phyloP scores from a whole-genome alignment of 2,113 vertebrate genomes.

The Poeciliopsis turrubarensis region DNA sequence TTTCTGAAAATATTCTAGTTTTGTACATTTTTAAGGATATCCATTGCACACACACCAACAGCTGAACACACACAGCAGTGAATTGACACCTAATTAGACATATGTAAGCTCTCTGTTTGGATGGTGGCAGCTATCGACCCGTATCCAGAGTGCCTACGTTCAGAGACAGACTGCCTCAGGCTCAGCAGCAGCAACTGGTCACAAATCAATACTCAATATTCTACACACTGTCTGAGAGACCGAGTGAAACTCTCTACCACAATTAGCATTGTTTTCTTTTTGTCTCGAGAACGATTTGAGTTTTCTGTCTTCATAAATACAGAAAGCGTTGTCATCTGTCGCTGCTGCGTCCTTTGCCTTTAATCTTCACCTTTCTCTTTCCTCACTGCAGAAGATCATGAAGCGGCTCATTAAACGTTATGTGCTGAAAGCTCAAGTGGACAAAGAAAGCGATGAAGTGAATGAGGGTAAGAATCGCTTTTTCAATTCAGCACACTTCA shows the following conservation, averaged over 20 bases:
- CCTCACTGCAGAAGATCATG: slow-evolving; percentile 91
- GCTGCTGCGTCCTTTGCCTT: slow-evolving; percentile 9
- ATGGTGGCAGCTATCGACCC: slow-evolving; percentile 34
- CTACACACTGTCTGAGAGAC: slow-evolving; percentile 16
- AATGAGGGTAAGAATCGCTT: slow-evolving; percentile 88
- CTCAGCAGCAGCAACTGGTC: slow-evolving; percentile 15
- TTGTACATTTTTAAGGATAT: not conserved
- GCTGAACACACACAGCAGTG: not conserved
- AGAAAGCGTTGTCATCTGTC: not conserved
- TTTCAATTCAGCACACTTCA: slow-evolving; percentile 10
- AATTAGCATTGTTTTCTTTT: slow-evolving; percentile 1
- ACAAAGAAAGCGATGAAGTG: slow-evolving; percentile 95
- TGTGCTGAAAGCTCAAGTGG: slow-evolving; percentile 95
- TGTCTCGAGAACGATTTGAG: not conserved
- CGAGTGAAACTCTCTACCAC: not conserved
- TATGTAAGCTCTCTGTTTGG: slow-evolving; percentile 22
- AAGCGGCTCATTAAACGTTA: slow-evolving; percentile 97
- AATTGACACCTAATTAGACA: slow-evolving; percentile 32
- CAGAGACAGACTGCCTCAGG: slow-evolving; percentile 20
- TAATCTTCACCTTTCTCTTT: slow-evolving; percentile 32
- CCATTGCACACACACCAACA: not conserved
- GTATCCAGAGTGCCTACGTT: slow-evolving; percentile 20
- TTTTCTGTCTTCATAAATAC: slow-evolving; percentile 12
- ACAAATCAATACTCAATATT: slow-evolving; percentile 49
- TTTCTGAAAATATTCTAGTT: not conserved